Conservation (phyloP, 2,797 vertebrate species). For the Gadopsis bispinosus region DNA sequence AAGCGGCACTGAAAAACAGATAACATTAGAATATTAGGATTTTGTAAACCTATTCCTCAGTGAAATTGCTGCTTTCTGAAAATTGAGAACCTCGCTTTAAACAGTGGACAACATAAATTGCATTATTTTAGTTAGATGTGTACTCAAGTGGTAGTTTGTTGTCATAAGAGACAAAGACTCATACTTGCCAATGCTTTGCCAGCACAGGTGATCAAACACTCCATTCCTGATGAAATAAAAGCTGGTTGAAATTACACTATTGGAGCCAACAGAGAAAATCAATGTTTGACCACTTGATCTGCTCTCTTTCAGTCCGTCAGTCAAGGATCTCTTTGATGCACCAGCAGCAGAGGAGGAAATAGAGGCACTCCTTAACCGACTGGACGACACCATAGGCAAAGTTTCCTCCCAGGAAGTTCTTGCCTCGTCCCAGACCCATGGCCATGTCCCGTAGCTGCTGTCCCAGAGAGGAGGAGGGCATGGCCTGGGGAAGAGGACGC, state of each 20-base stretch:
- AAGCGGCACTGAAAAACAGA: slow-evolving; percentile 52
- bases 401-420: slow-evolving; percentile 80
- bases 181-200: slow-evolving; percentile 64
- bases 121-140: background rate
- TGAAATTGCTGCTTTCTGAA: background rate
- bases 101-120: background rate
- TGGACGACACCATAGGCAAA: slow-evolving; percentile 82
- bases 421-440: slow-evolving; percentile 77
- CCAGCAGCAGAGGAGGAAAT: slow-evolving; percentile 94
- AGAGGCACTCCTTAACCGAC: slow-evolving; percentile 88
- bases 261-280: slow-evolving; percentile 55
- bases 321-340: slow-evolving; percentile 93
- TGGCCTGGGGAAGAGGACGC: slow-evolving; percentile 83
- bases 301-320: slow-evolving; percentile 69
- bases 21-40: background rate
- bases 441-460: slow-evolving; percentile 78
- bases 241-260: slow-evolving; percentile 50
- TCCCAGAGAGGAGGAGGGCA: slow-evolving; percentile 82
- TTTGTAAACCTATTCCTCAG: background rate
- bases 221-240: slow-evolving; percentile 57
- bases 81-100: slow-evolving; percentile 7
- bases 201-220: slow-evolving; percentile 49
- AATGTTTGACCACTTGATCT: slow-evolving; percentile 51
- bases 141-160: slow-evolving; percentile 19
- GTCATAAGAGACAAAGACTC: slow-evolving; percentile 26